These are phyloP conservation scores for Sardina pilchardus DNA, from an alignment of 2,113 vertebrate genomes.

Conservation along the genomic window DNA sequence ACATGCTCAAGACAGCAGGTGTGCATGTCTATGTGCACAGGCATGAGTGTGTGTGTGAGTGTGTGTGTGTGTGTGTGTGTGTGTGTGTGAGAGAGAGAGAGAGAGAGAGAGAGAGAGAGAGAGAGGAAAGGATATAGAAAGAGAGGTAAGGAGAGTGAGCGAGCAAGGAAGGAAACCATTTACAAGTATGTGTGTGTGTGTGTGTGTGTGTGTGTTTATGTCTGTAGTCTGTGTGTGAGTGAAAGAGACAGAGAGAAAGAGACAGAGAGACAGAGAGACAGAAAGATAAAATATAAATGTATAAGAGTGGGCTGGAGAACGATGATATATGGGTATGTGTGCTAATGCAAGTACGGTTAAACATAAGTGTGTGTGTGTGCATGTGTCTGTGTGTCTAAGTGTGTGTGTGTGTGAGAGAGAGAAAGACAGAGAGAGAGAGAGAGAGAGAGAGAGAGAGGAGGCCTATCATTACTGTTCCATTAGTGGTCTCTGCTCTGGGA, in stretches of 20 bases:
- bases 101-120: not conserved
- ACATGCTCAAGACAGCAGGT: not conserved
- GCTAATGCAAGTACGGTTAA: too few relatives aligned
- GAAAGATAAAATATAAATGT: too few relatives aligned
- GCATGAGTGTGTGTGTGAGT: conserved; percentile 14
- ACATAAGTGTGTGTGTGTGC: not conserved
- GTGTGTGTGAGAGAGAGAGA: not conserved
- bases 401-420: not conserved
- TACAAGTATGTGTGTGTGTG: too few relatives aligned
- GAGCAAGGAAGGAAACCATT: not conserved
- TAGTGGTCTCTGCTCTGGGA: conserved; percentile 25
- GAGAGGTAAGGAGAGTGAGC: too few relatives aligned
- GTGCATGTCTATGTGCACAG: not conserved
- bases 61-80: not conserved
- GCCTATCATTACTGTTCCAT: conserved; percentile 42
- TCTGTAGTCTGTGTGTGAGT: too few relatives aligned
- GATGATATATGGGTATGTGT: too few relatives aligned
- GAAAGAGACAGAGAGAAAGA: too few relatives aligned
- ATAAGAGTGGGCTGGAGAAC: too few relatives aligned
- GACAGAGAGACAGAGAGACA: too few relatives aligned
- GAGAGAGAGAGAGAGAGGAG: conserved; percentile 1
- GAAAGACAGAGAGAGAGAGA: not conserved
- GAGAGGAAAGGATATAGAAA: not conserved
- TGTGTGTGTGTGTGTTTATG: too few relatives aligned
- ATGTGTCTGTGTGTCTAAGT: not conserved